phyloP scores from a whole-genome alignment of 2,797 vertebrate species.

The Lagorchestes hirsutus region DNA sequence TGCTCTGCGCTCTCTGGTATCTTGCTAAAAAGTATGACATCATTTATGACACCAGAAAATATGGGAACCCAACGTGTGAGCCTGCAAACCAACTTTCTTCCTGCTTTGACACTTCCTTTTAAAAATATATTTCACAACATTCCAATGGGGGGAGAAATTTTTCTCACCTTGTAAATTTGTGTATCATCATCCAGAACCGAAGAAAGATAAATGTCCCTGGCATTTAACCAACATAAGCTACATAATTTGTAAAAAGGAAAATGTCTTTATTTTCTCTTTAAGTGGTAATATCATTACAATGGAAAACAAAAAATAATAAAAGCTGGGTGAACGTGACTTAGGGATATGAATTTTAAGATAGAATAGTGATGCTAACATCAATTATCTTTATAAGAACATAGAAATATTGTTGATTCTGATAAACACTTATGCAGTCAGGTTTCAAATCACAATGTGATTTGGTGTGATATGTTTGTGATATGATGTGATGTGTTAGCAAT shows the following conservation, averaged over 20 bases:
- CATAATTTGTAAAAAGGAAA: slow-evolving; percentile 55
- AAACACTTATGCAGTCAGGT: slow-evolving; percentile 58
- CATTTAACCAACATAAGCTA: slow-evolving; percentile 49
- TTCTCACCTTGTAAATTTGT: slow-evolving; percentile 58
- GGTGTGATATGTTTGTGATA: slow-evolving; percentile 50
- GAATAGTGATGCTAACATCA: slow-evolving; percentile 28
- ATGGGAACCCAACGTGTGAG: slow-evolving; percentile 40
- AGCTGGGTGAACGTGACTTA: slow-evolving; percentile 31
- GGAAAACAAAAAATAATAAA: background rate
- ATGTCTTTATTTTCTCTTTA: slow-evolving; percentile 36
- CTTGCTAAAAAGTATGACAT: slow-evolving; percentile 39
- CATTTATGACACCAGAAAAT: slow-evolving; percentile 55
- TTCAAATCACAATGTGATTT: slow-evolving; percentile 69
- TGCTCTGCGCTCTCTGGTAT: background rate
- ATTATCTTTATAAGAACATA: slow-evolving; percentile 59
- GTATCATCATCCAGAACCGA: slow-evolving; percentile 54
- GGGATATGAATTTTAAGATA: slow-evolving; percentile 48
- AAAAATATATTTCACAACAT: slow-evolving; percentile 68
- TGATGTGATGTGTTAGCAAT: slow-evolving; percentile 34
- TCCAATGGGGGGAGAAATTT: slow-evolving; percentile 42
- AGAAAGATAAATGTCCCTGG: slow-evolving; percentile 53
- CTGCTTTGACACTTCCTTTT: slow-evolving; percentile 47
- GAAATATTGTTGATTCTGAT: slow-evolving; percentile 48
- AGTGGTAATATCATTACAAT: slow-evolving; percentile 34
- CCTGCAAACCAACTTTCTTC: slow-evolving; percentile 55